Evolutionary conservation across 2,888 invertebrate genomes (phyloP).

Genomic region (Spisula solida): DNA sequence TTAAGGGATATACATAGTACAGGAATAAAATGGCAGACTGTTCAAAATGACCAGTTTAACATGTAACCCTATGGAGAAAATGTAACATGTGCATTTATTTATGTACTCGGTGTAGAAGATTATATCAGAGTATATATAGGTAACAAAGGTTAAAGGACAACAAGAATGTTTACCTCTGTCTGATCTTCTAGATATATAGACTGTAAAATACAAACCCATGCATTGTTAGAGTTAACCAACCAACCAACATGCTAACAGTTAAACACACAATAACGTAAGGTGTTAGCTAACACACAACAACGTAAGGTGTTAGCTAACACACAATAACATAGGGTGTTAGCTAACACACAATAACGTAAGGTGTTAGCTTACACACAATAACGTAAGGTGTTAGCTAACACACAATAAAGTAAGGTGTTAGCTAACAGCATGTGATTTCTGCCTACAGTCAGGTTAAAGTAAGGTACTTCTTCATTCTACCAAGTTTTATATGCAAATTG

Average conservation of each 20-base stretch:
- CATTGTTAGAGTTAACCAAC: conserved; percentile 23
- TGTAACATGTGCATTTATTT: no score
- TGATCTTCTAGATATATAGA: conserved; percentile 84
- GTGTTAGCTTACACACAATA: neutral
- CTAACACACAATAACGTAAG: neutral
- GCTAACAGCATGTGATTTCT: neutral
- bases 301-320: no score
- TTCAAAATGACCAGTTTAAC: no score
- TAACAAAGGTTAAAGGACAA: conserved; percentile 1
- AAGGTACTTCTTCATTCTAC: neutral
- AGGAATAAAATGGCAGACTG: no score
- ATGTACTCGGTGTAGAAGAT: no score
- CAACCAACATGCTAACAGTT: neutral
- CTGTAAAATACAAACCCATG: conserved; percentile 74
- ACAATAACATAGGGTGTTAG: neutral
- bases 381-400: neutral
- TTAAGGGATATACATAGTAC: no score
- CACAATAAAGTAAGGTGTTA: neutral
- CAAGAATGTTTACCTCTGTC: conserved; percentile 61
- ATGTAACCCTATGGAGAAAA: no score
- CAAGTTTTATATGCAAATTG: no score
- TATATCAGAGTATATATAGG: neutral
- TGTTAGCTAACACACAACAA: no score
- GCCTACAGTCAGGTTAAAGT: neutral
- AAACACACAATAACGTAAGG: no score